Evolutionary conservation across 30 jellyfish, hydroid and myxozoan species (phyloP), one percentile per base, ranked within the genome.

Genomic region (Sanderia malayensis): DNA sequence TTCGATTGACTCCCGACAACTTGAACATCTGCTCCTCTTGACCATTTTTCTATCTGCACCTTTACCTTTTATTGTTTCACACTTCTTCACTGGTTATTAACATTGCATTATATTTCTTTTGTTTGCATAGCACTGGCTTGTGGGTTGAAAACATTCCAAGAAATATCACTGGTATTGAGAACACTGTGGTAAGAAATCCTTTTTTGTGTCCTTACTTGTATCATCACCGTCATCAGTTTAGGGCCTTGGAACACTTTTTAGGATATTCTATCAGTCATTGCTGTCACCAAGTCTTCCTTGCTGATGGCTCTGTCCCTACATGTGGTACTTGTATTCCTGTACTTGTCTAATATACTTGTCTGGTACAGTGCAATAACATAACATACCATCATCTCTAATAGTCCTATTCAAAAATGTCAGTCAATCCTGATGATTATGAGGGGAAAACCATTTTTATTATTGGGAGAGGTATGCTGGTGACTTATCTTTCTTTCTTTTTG

Each of bases 401-500:
- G 86, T 64, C 94, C 11, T 82, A 70, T 68, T 44, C 94, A 0
- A 77, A 61, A 31, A 83, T 90, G 95, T 84, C 97, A 4, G 86
- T 90, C 18, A 76, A 90, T 65, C 67, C 88, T 17, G 97, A 90
- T 76, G 94, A 90, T 30, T 90, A 69, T 77, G 97, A 90, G 37
- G 97, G 97, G 26, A 58, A 90, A 53, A 9, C 94, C 18, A 68
- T 90, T 34, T 74, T 90, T 15, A 90, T 90, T 19, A 44, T 90
- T 72, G 97, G 97, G 7, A 71, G 97, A 83, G 97, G 97, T 90
- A 89, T 62, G 64, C 87, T 15, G 97, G 82, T 82, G 93, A 89
- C 29, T 89, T n/a, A n/a, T n/a, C n/a, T n/a, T 55, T 20, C 28
- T 55, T 55, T 55, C 18, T 55, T 55, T 19, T 55, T 55, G 67